A percentile compares a stretch with the other conserved stretches of the same genome.
Evolutionary conservation across 2,888 invertebrate species (phyloP).

Genomic region (Ischnura elegans): DNA sequence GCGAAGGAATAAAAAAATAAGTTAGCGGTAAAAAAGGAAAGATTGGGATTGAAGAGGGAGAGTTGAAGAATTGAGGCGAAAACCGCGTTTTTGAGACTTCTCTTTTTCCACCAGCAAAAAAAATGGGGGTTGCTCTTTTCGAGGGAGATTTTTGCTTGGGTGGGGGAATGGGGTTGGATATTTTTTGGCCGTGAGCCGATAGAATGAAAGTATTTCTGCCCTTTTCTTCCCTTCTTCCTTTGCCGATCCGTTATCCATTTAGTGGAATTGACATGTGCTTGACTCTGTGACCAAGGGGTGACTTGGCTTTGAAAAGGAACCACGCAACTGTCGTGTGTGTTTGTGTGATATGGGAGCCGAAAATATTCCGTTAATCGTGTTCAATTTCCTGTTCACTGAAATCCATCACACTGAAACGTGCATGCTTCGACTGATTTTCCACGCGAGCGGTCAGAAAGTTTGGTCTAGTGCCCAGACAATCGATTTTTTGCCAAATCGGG

Average conservation of each 20-base stretch:
- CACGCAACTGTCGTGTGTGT: too few relatives aligned
- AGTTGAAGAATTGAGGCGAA: constrained; percentile 28
- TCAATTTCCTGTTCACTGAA: neutral
- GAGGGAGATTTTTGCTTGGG: neutral
- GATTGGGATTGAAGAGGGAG: constrained; percentile 19
- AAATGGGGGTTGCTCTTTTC: constrained; percentile 7
- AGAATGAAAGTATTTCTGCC: neutral
- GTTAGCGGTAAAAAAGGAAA: neutral
- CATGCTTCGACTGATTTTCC: neutral
- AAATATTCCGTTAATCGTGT: neutral
- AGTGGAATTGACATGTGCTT: constrained; percentile 9
- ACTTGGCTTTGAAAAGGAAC: neutral
- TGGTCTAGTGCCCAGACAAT: neutral
- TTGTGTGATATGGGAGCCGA: neutral
- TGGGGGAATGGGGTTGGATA: neutral
- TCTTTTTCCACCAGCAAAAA: neutral
- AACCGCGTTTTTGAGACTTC: constrained; percentile 54
- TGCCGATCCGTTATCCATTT: constrained; percentile 19
- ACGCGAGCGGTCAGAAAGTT: neutral
- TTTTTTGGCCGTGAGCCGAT: neutral
- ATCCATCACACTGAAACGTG: neutral
- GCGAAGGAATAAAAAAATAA: constrained; percentile 1
- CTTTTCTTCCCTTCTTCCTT: neutral
- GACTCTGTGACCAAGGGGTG: neutral
- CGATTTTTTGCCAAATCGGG: neutral